Evolutionary conservation across 2,113 vertebrate genomes (phyloP), one percentile per base, ranked within the genome.

Genomic region (Erythrocercus mccallii): DNA sequence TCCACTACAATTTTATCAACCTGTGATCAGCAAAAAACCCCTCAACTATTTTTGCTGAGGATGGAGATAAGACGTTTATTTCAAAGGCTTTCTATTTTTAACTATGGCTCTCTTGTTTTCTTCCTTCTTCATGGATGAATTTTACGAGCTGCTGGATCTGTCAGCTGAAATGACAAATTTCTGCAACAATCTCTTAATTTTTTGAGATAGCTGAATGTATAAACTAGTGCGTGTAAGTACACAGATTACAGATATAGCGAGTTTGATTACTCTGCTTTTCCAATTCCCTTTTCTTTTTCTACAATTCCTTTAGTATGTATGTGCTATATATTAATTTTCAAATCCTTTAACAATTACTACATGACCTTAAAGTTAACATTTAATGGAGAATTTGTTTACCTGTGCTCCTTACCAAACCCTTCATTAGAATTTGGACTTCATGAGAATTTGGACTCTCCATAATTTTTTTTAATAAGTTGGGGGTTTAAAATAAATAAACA

Each of bases 51-150:
- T 96, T 79, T 93, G 44, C 66, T 77, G 62, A 89, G 80, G 54
- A 21, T 54, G n/a, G 44, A 71, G 88, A 65, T 57, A 83, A 94
- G 54, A 60, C 27, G 70, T 53, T 91, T 5, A 60, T 89, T 96
- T 72, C 40, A 85, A 93, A 93, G 31, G 18, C 33, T 89, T 80
- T 87, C 65, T 87, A 56, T 94, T 92, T 95, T 91, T 87, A 73
- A 65, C 81, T 54, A 54, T 72, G 31, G 11, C 19, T 48, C 12
- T 69, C 48, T 54, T 65, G 80, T 87, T 92, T 96, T 89, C 38
- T 74, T 88, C 25, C n/a, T 12, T 82, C 54, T 80, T 87, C 69
- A 45, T 82, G 58, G 74, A 22, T 77, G 82, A 70, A 73, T 74
- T 94, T 94, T 89, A 89, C 7, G 40, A 94, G 50, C 51, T 81